Evolutionary conservation across 2,113 vertebrate genomes (phyloP).

Genomic region (Calidris pygmaea): DNA sequence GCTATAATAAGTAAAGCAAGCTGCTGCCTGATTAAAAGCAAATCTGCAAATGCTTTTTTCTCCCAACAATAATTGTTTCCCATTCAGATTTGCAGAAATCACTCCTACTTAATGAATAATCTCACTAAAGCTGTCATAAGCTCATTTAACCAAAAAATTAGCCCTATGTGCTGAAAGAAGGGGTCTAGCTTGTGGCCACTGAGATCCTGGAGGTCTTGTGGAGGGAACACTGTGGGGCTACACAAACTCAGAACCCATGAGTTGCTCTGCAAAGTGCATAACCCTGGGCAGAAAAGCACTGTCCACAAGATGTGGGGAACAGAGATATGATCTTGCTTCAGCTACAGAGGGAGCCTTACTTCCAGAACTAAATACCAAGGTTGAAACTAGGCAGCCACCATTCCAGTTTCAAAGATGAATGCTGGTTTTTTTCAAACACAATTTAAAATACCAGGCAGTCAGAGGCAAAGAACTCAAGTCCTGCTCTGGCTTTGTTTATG

Average conservation of each 20-base stretch:
- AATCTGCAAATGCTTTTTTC: not conserved
- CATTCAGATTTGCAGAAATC: not conserved
- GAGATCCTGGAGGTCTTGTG: not conserved
- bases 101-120: not conserved
- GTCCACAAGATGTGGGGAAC: not conserved
- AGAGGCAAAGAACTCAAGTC: not conserved
- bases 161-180: not conserved
- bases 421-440: not conserved
- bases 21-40: not conserved
- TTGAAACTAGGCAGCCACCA: not conserved
- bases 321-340: not conserved
- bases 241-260: not conserved
- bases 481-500: not conserved
- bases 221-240: not conserved
- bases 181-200: not conserved
- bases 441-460: not conserved
- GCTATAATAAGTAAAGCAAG: not conserved
- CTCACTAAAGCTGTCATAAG: not conserved
- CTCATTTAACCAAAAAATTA: not conserved
- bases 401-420: not conserved
- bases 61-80: not conserved
- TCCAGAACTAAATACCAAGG: not conserved
- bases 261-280: not conserved
- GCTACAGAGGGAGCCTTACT: not conserved
- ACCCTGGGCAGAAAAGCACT: not conserved